phyloP scores from a whole-genome alignment of 2,888 invertebrate species.

The Protonemura montana region DNA sequence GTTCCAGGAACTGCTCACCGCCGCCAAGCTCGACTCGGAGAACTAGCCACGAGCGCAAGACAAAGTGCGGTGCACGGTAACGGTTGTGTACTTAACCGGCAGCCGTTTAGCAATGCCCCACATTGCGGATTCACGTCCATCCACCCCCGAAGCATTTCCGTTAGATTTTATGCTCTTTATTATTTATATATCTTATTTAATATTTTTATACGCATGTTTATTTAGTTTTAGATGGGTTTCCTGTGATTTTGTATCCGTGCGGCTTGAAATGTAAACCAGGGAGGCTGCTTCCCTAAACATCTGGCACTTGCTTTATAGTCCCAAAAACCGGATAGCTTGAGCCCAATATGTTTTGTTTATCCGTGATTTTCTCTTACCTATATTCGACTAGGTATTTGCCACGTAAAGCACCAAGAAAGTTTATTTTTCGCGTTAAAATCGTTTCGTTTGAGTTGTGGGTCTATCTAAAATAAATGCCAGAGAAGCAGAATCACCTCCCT shows the following conservation, averaged over 20 bases:
- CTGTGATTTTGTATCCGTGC: neutral
- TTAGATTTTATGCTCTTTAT: neutral
- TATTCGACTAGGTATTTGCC: neutral
- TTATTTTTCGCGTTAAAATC: neutral
- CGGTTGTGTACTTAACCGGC: neutral
- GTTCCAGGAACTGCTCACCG: constrained; percentile 78
- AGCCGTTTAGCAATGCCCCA: neutral
- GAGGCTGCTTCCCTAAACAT: neutral
- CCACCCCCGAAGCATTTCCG: constrained; percentile 9
- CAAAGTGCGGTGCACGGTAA: too few relatives aligned
- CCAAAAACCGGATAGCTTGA: neutral
- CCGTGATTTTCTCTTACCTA: neutral
- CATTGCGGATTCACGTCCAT: neutral
- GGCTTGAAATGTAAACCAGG: neutral
- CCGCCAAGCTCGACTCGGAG: constrained; percentile 42
- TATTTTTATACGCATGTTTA: constrained; percentile 3
- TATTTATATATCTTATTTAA: neutral
- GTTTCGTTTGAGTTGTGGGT: neutral
- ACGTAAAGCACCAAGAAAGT: neutral
- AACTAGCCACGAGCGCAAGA: neutral
- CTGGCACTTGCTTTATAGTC: neutral
- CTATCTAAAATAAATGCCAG: neutral
- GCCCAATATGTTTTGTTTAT: neutral
- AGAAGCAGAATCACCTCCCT: neutral
- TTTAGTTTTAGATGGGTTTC: neutral